A percentile compares a stretch with the other conserved stretches of the same genome.
phyloP scores from a whole-genome alignment of 2,113 vertebrate species.

The Aplodontia rufa region DNA sequence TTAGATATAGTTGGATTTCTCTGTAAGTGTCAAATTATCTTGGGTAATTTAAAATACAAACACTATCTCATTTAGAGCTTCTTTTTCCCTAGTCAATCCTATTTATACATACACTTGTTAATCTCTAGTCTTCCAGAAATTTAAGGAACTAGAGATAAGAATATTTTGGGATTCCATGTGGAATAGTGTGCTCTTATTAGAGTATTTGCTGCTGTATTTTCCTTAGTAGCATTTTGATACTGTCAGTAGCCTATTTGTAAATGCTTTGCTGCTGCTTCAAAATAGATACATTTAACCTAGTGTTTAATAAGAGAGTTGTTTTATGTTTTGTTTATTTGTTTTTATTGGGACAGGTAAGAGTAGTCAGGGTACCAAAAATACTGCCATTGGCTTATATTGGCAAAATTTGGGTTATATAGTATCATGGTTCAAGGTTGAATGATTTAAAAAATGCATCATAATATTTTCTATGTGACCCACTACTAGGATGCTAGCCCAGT shows the following conservation, averaged over 20 bases:
- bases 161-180: slow-evolving; percentile 61
- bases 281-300: background rate
- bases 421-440: slow-evolving; percentile 47
- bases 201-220: slow-evolving; percentile 70
- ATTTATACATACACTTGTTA: background rate
- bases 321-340: slow-evolving; percentile 15
- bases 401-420: background rate
- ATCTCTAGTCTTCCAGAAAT: slow-evolving; percentile 63
- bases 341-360: slow-evolving; percentile 12
- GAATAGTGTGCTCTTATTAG: slow-evolving; percentile 56
- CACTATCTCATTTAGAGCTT: slow-evolving; percentile 32
- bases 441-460: slow-evolving; percentile 32
- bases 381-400: slow-evolving; percentile 2
- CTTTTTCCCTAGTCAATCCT: slow-evolving; percentile 8
- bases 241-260: slow-evolving; percentile 38
- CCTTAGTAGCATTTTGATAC: slow-evolving; percentile 70
- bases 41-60: slow-evolving; percentile 44
- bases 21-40: slow-evolving; percentile 35
- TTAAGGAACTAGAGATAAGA: slow-evolving; percentile 53
- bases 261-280: slow-evolving; percentile 32
- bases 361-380: slow-evolving; percentile 42
- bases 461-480: slow-evolving; percentile 14
- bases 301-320: slow-evolving; percentile 35
- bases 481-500: background rate
- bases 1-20: slow-evolving; percentile 30